Evolutionary conservation across 2,888 invertebrate species (phyloP).

Genomic region (Latheticus oryzae): DNA sequence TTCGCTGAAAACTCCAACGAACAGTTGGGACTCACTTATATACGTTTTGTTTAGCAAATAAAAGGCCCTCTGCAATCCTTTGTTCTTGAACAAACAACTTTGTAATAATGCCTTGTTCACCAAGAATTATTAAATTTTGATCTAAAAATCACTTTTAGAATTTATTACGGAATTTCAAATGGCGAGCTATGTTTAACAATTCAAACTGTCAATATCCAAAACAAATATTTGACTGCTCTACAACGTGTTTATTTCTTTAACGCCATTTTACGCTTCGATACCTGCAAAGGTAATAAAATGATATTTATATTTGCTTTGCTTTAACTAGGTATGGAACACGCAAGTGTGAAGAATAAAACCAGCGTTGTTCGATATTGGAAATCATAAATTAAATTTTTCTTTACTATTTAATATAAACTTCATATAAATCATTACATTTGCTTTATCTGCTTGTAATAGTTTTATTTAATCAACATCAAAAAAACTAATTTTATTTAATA

Average conservation of each 20-base stretch:
- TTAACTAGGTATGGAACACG: slow-evolving; percentile 7
- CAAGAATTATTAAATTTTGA: slow-evolving; percentile 9
- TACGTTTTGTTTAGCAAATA: slow-evolving; percentile 38
- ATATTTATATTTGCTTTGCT: slow-evolving; percentile 16
- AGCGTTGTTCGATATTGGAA: slow-evolving; percentile 38
- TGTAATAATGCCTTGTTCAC: slow-evolving; percentile 9
- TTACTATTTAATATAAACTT: slow-evolving; percentile 29
- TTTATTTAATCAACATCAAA: no score
- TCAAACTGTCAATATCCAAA: no score
- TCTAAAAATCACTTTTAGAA: slow-evolving; percentile 2
- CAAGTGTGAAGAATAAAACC: slow-evolving; percentile 33
- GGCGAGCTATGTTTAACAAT: no score
- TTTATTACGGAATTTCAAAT: no score
- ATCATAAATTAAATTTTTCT: slow-evolving; percentile 35
- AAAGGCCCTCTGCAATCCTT: slow-evolving; percentile 10
- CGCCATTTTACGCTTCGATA: slow-evolving; percentile 9
- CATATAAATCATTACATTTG: slow-evolving; percentile 40
- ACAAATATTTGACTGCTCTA: not conserved
- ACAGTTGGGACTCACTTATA: slow-evolving; percentile 38
- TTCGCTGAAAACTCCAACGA: slow-evolving; percentile 39
- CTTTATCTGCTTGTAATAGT: no score
- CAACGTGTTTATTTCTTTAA: not conserved
- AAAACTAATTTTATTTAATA: no score
- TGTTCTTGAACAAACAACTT: slow-evolving; percentile 31
- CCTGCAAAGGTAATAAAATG: slow-evolving; percentile 21